Conservation (phyloP, 2,113 vertebrate species). For the Sinocyclocheilus anshuiensis region DNA sequence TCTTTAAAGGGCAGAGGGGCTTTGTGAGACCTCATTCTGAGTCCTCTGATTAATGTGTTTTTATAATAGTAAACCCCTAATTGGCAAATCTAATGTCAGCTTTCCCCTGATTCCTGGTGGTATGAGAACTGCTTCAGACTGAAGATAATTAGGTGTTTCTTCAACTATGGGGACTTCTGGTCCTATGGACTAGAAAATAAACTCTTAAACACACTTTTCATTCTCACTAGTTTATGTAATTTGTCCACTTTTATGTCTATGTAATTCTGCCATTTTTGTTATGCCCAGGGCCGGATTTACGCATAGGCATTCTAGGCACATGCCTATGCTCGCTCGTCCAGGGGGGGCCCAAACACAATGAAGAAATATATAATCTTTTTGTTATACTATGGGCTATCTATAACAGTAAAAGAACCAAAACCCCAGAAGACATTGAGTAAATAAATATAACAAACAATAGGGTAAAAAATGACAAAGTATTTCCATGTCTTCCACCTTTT, state of each 20-base stretch:
- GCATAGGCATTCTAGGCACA: too few relatives aligned
- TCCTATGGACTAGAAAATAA: not conserved
- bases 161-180: not conserved
- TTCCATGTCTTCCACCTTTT: too few relatives aligned
- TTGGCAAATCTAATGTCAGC: not conserved
- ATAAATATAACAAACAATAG: too few relatives aligned
- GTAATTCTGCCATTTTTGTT: not conserved
- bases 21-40: conserved; percentile 10
- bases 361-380: too few relatives aligned
- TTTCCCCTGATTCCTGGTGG: not conserved
- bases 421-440: too few relatives aligned
- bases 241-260: not conserved
- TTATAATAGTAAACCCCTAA: not conserved
- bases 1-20: conserved; percentile 20
- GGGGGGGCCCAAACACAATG: too few relatives aligned
- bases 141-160: conserved; percentile 24
- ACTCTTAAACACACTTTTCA: not conserved
- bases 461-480: too few relatives aligned
- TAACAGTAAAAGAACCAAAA: too few relatives aligned
- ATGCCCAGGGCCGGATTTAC: too few relatives aligned
- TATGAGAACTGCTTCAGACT: conserved; percentile 2
- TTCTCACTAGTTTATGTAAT: not conserved
- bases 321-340: too few relatives aligned
- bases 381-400: too few relatives aligned
- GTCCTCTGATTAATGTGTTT: conserved; percentile 24